Evolutionary conservation across 2,888 invertebrate genomes (phyloP).

Genomic region (Lasius platythorax): DNA sequence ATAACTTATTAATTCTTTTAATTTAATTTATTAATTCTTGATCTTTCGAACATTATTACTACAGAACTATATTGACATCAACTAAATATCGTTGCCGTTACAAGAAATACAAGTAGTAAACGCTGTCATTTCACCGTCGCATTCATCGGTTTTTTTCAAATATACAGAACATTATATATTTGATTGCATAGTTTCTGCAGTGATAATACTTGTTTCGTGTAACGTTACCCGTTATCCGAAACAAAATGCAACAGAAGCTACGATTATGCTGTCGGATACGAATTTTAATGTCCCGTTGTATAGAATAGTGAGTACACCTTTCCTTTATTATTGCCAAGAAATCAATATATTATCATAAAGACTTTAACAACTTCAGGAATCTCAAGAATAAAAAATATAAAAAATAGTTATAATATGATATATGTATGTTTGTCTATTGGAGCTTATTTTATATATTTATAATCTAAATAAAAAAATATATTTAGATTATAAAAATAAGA

Average conservation of each 20-base stretch:
- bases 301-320: constrained; percentile 26
- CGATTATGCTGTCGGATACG: constrained; percentile 9
- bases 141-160: constrained; percentile 34
- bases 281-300: constrained; percentile 37
- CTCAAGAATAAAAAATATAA: constrained; percentile 1
- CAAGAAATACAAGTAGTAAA: constrained; percentile 25
- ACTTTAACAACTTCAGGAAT: background rate
- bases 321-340: background rate
- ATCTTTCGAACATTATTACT: background rate
- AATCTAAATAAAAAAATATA: background rate
- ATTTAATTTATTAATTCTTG: background rate
- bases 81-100: constrained; percentile 41
- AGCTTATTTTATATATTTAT: background rate
- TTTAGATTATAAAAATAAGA: background rate
- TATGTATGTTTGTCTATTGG: background rate
- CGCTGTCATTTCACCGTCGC: constrained; percentile 12
- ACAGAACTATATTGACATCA: background rate
- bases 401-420: background rate
- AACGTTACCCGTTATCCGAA: constrained; percentile 45
- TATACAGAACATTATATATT: constrained; percentile 3
- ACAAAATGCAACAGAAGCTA: constrained; percentile 21
- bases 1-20: constrained; percentile 5
- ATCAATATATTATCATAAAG: background rate
- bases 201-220: constrained; percentile 42
- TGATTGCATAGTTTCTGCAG: constrained; percentile 25